Base-by-base conservation (phyloP, 2,888 invertebrate species). In the Drosophila pegasa region DNA sequence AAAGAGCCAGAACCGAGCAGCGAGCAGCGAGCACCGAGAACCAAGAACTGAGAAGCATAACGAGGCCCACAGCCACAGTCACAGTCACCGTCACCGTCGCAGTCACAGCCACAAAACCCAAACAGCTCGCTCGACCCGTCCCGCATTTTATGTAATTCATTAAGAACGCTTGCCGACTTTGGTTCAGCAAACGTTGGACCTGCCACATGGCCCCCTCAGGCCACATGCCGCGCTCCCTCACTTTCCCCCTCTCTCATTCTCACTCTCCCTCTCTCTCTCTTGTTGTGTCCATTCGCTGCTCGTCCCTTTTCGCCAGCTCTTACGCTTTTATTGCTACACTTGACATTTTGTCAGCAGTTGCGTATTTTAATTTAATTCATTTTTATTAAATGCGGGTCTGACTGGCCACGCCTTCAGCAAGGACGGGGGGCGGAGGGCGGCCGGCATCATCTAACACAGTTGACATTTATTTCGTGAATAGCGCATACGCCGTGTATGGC, bases 391-490 rank as follows among this genome's bases (percentile, higher is more conserved):
- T 88, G 89, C 89, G 85, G 83, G 88, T 43, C 50, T 20, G 50
- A 29, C 38, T 63, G 48, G 41, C 35, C 55, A 56, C 41, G 29
- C 52, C 62, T 38, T 10, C 50, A 16, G 22, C 0, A 12, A 8
- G 14, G 10, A 12, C 4, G 14, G 10, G 4, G 33, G 2, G 14
- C 3, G n/a, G 22, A n/a, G 43, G 3, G 9, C n/a, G 27, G 52
- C 57, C 74, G 33, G 60, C 60, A 61, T 55, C 75, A 64, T 71
- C 74, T 84, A 87, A 87, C 27, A 48, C 20, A 33, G 88, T 88
- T 83, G 83, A 87, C 89, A 88, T 87, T 88, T 88, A 88, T 88
- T 84, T 83, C 63, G 78, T 80, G 77, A 84, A 83, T 88, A 80
- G 87, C 88, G 88, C 87, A 87, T 88, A 83, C 81, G 89, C 61